Evolutionary conservation across 1,140 invertebrate genomes (phyloP).

Genomic region (Hycleus phaleratus): DNA sequence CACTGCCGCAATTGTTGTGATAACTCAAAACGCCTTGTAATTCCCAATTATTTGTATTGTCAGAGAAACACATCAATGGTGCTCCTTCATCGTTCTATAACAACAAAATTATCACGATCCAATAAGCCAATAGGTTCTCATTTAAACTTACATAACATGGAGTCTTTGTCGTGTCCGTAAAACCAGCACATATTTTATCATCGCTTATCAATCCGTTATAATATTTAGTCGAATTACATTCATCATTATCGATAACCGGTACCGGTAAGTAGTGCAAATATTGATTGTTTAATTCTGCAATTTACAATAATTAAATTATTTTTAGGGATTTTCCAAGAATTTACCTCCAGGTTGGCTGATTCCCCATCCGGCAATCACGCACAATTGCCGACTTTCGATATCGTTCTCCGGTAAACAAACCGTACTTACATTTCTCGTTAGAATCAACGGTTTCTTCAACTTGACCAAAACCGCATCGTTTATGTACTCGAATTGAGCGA

Average conservation of each 20-base stretch:
- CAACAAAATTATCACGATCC: constrained; percentile 13
- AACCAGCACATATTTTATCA: constrained; percentile 52
- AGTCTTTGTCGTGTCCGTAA: constrained; percentile 48
- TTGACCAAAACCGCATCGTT: constrained; percentile 52
- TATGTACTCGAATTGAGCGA: constrained; percentile 51
- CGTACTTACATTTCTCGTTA: constrained; percentile 48
- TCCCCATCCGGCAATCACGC: constrained; percentile 54
- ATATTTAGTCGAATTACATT: constrained; percentile 54
- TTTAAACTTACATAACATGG: constrained; percentile 50
- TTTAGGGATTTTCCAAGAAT: not conserved
- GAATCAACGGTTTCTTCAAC: constrained; percentile 45
- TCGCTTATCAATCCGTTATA: constrained; percentile 50
- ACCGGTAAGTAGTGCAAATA: constrained; percentile 50
- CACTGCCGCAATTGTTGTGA: constrained; percentile 51
- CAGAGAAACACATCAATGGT: constrained; percentile 54
- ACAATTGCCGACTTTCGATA: constrained; percentile 48
- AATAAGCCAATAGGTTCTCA: not conserved
- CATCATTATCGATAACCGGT: constrained; percentile 46
- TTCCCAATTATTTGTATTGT: constrained; percentile 48
- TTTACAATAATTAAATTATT: constrained; percentile 5
- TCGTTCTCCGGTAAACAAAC: constrained; percentile 48
- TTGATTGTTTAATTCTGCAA: constrained; percentile 46
- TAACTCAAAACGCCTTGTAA: constrained; percentile 53
- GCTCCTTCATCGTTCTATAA: constrained; percentile 58
- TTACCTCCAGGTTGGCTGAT: constrained; percentile 44